Base-by-base conservation (phyloP, 2,888 invertebrate species). In the Brachyptera putata region DNA sequence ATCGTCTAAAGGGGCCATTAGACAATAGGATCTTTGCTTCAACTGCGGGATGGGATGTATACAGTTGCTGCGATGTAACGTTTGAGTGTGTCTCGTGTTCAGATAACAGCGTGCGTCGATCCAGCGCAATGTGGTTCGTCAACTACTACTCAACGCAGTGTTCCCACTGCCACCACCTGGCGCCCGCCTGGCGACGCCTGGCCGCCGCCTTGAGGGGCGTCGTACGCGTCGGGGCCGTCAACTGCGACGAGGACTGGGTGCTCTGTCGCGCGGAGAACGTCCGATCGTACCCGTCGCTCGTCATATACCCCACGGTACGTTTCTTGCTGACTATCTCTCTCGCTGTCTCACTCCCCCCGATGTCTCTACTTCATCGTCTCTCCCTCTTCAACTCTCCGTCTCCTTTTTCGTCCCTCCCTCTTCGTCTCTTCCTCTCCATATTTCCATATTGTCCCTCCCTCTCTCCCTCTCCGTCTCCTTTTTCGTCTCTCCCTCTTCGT, bases 81-180 rank as follows among this genome's bases (percentile, higher is more conserved):
- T n/a, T n/a, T n/a, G n/a, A n/a, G n/a, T n/a, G n/a, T n/a, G n/a
- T n/a, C n/a, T n/a, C n/a, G n/a, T n/a, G n/a, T 74, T 60, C 75
- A 79, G 80, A 75, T 64, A 72, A 69, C 64, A 78, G 75, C 67
- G 79, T 87, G 53, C 79, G 81, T 24, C 74, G 75, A 49, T 76
- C 79, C 30, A 82, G 83, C 57, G 87, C 86, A 63, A 80, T 86
- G 26, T 88, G 92, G 86, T 91, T 93, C 72, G 81, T 94, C 61
- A 93, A 93, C 75, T 93, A 89, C 73, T 94, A 93, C 75, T 91
- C 91, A 1, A 88, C 92, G 1, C 85, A 86, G 71, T 93, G 93
- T 70, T 85, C 86, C 18, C 92, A 92, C 66, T 94, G 93, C 70
- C 91, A 92, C 72, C 82, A 82, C 64, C 76, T 93, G 66, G 91